Evolutionary conservation across 2,113 vertebrate species (phyloP).

Genomic region (Melanocharis versteri): DNA sequence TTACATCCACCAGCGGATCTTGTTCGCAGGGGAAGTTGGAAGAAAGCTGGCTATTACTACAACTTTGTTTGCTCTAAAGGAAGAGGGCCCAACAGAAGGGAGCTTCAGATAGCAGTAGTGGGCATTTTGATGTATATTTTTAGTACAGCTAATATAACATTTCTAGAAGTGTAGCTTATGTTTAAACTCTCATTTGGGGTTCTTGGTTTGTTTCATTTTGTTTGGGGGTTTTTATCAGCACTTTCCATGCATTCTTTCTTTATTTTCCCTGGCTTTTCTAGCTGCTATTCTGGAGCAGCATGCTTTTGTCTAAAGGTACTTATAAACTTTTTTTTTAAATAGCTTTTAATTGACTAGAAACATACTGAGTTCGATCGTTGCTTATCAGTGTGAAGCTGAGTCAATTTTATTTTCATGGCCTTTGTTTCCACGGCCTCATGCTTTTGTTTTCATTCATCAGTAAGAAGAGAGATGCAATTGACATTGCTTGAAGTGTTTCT

Average conservation of each 20-base stretch:
- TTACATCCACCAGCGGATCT: background rate
- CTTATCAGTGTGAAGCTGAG: background rate
- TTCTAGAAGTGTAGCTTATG: background rate
- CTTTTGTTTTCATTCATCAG: background rate
- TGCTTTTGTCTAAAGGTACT: background rate
- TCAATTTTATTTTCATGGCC: background rate
- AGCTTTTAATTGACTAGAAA: background rate
- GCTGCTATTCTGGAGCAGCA: background rate
- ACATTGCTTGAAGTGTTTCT: background rate
- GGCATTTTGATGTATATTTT: conserved; percentile 42
- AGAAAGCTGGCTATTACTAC: conserved; percentile 7
- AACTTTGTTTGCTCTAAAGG: conserved; percentile 42
- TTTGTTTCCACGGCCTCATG: background rate
- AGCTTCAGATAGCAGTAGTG: conserved; percentile 43
- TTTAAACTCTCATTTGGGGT: conserved; percentile 19
- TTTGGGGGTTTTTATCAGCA: background rate
- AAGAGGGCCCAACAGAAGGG: conserved; percentile 59
- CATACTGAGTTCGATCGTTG: background rate
- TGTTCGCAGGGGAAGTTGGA: conserved; percentile 29
- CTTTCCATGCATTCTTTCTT: background rate
- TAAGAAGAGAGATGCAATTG: background rate
- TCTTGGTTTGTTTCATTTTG: conserved; percentile 5
- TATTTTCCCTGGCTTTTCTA: background rate
- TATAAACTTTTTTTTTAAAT: background rate
- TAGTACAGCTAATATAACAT: background rate